These are phyloP conservation scores for Tylochromis polylepis DNA, from an alignment of 2,113 vertebrate species.

Conservation along the genomic window DNA sequence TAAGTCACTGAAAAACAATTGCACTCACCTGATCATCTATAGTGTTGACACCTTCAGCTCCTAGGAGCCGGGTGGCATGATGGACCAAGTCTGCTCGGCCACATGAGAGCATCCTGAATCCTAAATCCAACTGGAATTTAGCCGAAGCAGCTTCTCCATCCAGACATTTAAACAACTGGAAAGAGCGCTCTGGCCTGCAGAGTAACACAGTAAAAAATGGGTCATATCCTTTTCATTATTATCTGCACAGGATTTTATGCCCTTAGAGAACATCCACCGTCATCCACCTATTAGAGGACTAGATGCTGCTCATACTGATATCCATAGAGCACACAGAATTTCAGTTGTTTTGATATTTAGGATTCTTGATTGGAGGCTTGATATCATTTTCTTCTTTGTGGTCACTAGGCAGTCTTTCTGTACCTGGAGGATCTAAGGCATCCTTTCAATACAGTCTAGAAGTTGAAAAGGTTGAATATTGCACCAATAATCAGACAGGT, in stretches of 20 bases:
- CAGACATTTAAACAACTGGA: constrained; percentile 83
- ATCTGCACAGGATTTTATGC: not conserved
- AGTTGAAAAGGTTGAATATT: not conserved
- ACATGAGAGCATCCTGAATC: constrained; percentile 90
- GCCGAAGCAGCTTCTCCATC: constrained; percentile 82
- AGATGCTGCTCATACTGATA: not conserved
- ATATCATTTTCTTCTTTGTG: not conserved
- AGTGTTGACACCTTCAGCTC: constrained; percentile 80
- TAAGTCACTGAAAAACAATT: not conserved
- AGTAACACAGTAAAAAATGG: not conserved
- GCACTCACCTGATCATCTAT: constrained; percentile 87
- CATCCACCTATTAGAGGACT: not conserved
- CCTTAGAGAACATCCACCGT: not conserved
- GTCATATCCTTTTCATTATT: not conserved
- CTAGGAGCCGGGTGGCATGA: constrained; percentile 81
- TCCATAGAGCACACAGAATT: not conserved
- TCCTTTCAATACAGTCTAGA: not conserved
- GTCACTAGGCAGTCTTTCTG: not conserved
- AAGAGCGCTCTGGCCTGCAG: constrained; percentile 82
- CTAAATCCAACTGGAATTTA: constrained; percentile 86
- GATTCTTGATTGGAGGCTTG: not conserved
- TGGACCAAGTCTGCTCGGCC: constrained; percentile 87
- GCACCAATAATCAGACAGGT: not conserved
- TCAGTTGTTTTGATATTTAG: not conserved
- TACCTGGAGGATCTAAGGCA: not conserved